Evolutionary conservation across 2,113 vertebrate genomes (phyloP).

Genomic region (Sialia sialis): DNA sequence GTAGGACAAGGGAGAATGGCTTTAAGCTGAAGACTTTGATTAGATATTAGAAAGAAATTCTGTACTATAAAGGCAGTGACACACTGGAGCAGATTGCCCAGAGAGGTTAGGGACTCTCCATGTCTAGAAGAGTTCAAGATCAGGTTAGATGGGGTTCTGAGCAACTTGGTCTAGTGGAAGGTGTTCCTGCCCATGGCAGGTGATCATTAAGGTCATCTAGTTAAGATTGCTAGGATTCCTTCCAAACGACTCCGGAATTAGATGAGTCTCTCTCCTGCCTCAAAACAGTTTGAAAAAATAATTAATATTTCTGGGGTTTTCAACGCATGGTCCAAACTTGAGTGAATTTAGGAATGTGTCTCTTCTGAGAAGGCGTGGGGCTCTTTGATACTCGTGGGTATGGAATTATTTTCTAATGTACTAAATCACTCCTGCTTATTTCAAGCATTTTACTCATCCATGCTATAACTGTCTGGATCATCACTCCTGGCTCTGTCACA

Average conservation of each 20-base stretch:
- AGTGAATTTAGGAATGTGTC: neutral
- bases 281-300: neutral
- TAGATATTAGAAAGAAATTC: neutral
- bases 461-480: neutral
- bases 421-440: neutral
- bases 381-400: neutral
- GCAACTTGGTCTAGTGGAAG: neutral
- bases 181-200: neutral
- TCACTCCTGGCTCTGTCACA: neutral
- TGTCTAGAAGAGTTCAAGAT: neutral
- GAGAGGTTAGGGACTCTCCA: neutral
- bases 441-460: neutral
- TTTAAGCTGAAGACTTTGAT: neutral
- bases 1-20: neutral
- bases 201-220: accelerated
- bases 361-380: neutral
- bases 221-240: neutral
- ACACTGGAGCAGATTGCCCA: neutral
- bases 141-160: neutral
- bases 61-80: neutral
- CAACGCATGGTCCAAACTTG: neutral
- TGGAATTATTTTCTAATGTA: neutral
- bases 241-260: neutral
- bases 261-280: neutral
- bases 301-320: neutral